These are phyloP conservation scores for Drosophila monieri DNA, from an alignment of 2,888 invertebrate genomes.

Conservation along the genomic window DNA sequence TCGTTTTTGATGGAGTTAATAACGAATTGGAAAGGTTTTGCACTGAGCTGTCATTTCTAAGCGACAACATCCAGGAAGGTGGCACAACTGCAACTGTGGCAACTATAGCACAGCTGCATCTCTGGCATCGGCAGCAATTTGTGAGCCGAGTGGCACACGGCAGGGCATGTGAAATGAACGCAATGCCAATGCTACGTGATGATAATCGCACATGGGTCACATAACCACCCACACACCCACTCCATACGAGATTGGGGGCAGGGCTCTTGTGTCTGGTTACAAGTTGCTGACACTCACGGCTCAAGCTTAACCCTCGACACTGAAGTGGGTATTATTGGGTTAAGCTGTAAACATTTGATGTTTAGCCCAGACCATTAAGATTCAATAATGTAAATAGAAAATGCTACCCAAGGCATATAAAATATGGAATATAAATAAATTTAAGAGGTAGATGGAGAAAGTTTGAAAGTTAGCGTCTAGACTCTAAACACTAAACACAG, in stretches of 20 bases:
- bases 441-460: no score
- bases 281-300: conserved; percentile 39
- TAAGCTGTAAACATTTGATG: conserved; percentile 31
- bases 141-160: conserved; percentile 36
- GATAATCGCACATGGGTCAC: conserved; percentile 44
- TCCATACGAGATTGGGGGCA: background rate
- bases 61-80: conserved; percentile 11
- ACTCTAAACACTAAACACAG: no score
- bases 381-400: conserved; percentile 2
- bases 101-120: conserved; percentile 8
- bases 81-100: background rate
- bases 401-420: background rate
- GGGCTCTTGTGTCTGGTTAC: conserved; percentile 38
- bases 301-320: conserved; percentile 32
- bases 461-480: background rate
- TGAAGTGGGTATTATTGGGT: conserved; percentile 29
- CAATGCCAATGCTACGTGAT: conserved; percentile 54
- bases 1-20: conserved; percentile 12
- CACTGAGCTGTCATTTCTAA: conserved; percentile 38
- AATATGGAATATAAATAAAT: background rate
- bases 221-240: conserved; percentile 3
- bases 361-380: conserved; percentile 15
- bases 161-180: conserved; percentile 53
- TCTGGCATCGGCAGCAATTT: conserved; percentile 28
- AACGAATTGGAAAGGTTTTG: background rate